Conservation (phyloP, 2,797 vertebrate species). For the Enteromius radiatus region DNA sequence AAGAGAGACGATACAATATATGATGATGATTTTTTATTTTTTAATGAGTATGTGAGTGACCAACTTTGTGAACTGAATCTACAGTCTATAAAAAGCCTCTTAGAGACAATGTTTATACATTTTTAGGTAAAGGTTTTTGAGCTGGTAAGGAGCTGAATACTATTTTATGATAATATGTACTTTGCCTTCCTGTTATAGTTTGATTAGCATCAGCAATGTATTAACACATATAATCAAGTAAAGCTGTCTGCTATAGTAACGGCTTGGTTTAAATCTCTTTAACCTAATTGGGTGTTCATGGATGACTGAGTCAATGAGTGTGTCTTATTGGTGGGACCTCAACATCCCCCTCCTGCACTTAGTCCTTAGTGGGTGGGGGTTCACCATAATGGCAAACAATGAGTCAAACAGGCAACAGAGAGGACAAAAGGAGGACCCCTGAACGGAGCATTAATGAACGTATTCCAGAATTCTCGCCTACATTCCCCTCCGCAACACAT, state of each 20-base stretch:
- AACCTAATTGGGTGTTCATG: constrained; percentile 72
- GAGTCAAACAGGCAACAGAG: constrained; percentile 68
- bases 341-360: constrained; percentile 58
- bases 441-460: constrained; percentile 60
- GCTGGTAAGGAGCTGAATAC: background rate
- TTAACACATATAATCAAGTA: constrained; percentile 39
- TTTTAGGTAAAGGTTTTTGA: background rate
- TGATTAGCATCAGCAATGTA: background rate
- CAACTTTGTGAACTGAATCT: background rate
- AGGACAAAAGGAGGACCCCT: constrained; percentile 70
- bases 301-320: constrained; percentile 64
- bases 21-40: constrained; percentile 7
- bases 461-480: background rate
- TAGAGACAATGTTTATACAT: background rate
- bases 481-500: constrained; percentile 4
- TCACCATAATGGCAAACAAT: constrained; percentile 69
- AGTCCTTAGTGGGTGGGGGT: constrained; percentile 57
- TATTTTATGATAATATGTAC: background rate
- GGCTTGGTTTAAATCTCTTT: constrained; percentile 74
- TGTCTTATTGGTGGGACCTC: constrained; percentile 72
- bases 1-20: constrained; percentile 12
- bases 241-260: constrained; percentile 57
- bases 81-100: background rate
- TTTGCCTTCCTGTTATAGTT: background rate
- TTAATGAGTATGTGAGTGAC: background rate